Evolutionary conservation across 2,797 vertebrate species (phyloP).

Genomic region (Prionace glauca): DNA sequence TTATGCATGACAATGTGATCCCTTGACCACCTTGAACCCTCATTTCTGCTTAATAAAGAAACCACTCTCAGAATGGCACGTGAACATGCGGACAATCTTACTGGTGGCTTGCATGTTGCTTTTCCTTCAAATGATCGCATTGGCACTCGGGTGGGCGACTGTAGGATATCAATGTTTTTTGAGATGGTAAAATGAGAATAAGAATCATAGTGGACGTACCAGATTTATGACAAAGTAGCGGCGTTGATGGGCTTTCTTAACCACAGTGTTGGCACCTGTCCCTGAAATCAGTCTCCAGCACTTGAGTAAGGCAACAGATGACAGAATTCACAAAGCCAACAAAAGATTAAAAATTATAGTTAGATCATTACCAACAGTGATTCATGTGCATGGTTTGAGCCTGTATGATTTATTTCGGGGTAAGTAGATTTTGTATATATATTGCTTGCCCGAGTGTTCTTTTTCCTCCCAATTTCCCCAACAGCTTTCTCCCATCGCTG

Average conservation of each 20-base stretch:
- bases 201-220: no score
- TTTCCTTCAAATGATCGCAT: background rate
- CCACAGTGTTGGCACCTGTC: no score
- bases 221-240: no score
- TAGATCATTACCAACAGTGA: background rate
- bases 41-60: background rate
- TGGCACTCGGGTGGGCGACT: background rate
- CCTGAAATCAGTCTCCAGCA: no score
- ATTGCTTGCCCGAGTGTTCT: background rate
- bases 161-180: background rate
- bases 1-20: background rate
- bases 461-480: background rate
- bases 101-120: no score
- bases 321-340: background rate
- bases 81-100: no score
- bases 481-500: background rate
- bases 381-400: background rate
- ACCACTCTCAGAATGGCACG: background rate
- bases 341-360: background rate
- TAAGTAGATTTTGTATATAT: background rate
- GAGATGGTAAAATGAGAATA: background rate
- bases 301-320: background rate
- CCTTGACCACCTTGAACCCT: background rate
- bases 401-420: background rate
- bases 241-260: no score